These are phyloP conservation scores for Carterocephalus palaemon DNA, from an alignment of 2,888 invertebrate genomes.

Conservation along the genomic window DNA sequence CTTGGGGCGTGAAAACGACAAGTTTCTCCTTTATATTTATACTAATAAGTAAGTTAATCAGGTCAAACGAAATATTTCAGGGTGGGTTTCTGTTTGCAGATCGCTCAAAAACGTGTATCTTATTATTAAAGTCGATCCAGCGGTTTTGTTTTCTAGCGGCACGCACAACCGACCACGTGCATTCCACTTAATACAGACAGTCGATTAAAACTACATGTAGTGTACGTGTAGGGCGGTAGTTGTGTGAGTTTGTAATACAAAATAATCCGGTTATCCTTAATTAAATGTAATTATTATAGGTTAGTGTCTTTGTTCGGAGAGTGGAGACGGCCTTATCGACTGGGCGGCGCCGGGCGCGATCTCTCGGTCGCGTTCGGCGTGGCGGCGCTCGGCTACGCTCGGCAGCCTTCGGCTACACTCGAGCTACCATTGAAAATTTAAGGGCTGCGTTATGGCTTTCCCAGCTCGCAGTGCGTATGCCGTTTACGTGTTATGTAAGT, in stretches of 20 bases:
- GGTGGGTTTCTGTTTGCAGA: constrained; percentile 14
- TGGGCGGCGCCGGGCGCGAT: constrained; percentile 74
- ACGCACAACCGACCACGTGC: not conserved
- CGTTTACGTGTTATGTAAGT: constrained; percentile 4
- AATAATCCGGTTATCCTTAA: constrained; percentile 69
- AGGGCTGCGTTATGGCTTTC: constrained; percentile 70
- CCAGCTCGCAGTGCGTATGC: constrained; percentile 56
- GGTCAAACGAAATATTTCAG: constrained; percentile 3
- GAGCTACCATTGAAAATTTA: constrained; percentile 65
- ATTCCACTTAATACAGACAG: not conserved
- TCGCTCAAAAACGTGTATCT: not conserved
- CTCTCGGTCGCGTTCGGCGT: constrained; percentile 54
- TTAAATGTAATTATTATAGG: constrained; percentile 78
- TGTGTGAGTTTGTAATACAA: constrained; percentile 57
- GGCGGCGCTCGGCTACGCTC: constrained; percentile 51
- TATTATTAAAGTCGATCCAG: not conserved
- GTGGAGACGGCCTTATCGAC: constrained; percentile 78
- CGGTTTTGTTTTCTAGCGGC: constrained; percentile 1
- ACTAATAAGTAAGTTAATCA: not conserved
- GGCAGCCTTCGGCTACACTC: constrained; percentile 52
- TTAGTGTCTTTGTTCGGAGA: constrained; percentile 76
- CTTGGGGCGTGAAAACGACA: not conserved
- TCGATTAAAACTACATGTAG: not conserved
- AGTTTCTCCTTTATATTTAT: not conserved
- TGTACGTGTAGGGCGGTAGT: not conserved